A percentile compares a stretch with the other conserved stretches of the same genome.
Evolutionary conservation across 2,797 vertebrate species (phyloP).

Genomic region (Anabas testudineus): DNA sequence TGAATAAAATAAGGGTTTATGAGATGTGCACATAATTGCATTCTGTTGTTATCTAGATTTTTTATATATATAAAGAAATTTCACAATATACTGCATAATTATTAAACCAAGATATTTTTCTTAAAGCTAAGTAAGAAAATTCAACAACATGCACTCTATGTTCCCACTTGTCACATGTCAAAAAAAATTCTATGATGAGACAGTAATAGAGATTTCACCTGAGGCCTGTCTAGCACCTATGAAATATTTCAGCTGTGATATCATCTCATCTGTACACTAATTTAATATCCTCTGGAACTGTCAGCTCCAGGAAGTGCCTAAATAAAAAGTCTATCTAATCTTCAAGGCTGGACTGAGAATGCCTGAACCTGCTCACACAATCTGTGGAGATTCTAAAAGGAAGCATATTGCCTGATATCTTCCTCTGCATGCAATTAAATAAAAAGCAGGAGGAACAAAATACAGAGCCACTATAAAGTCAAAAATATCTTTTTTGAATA

Average conservation of each 20-base stretch:
- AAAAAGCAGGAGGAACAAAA: constrained; percentile 10
- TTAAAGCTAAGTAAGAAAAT: constrained; percentile 31
- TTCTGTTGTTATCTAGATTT: too few relatives aligned
- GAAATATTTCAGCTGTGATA: constrained; percentile 61
- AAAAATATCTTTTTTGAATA: neutral
- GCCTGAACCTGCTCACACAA: constrained; percentile 27
- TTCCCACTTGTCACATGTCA: constrained; percentile 38
- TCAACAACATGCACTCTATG: constrained; percentile 27
- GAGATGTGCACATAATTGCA: too few relatives aligned
- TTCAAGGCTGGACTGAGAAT: constrained; percentile 48
- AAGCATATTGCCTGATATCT: constrained; percentile 18
- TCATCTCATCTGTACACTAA: constrained; percentile 56
- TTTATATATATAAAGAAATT: neutral
- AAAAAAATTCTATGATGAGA: constrained; percentile 28
- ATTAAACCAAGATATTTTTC: neutral
- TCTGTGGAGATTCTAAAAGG: constrained; percentile 23
- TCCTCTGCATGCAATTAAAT: constrained; percentile 11
- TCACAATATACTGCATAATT: neutral
- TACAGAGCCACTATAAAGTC: neutral
- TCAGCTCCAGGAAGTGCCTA: constrained; percentile 46
- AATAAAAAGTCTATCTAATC: constrained; percentile 60
- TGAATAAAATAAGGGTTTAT: too few relatives aligned
- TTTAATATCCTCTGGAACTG: constrained; percentile 54
- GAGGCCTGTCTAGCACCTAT: constrained; percentile 53
- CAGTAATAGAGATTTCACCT: constrained; percentile 56